These are phyloP conservation scores for Pelvicachromis taeniatus DNA, from an alignment of 2,113 vertebrate species.

Conservation along the genomic window DNA sequence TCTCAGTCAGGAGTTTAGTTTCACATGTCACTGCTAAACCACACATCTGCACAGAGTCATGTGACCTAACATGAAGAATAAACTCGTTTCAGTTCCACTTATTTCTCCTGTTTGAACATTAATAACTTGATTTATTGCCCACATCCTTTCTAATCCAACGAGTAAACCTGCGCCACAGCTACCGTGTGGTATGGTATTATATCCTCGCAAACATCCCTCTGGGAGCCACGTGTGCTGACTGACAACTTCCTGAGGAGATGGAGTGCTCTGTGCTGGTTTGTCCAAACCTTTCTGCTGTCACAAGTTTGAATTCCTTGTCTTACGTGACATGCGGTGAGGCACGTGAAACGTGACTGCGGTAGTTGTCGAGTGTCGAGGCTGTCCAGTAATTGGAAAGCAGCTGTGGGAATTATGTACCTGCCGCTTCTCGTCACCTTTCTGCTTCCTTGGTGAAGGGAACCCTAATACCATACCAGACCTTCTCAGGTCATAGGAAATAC, in stretches of 20 bases:
- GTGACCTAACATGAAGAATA: neutral
- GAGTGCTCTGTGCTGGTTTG: neutral
- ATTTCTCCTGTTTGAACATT: neutral
- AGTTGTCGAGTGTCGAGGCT: neutral
- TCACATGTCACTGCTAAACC: neutral
- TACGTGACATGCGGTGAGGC: neutral
- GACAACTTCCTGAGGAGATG: neutral
- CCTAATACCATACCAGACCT: too few species aligned
- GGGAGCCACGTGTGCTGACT: neutral
- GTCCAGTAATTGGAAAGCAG: neutral
- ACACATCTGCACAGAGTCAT: neutral
- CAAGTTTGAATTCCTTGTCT: too few species aligned
- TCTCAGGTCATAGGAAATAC: neutral
- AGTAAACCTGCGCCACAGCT: neutral
- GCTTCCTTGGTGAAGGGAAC: accelerated
- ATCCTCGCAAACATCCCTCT: neutral
- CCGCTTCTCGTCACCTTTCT: neutral
- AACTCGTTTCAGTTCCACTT: neutral
- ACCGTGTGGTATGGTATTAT: neutral
- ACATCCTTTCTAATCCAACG: neutral
- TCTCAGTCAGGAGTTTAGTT: neutral
- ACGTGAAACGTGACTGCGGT: too few species aligned
- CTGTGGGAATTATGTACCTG: neutral
- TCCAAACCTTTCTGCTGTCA: neutral
- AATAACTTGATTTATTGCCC: neutral